Percentiles rank a stretch among this genome's conserved stretches.
These are phyloP conservation scores for Cremastobaeus sp. DNA, from an alignment of 2,888 invertebrate species.

Conservation along the genomic window DNA sequence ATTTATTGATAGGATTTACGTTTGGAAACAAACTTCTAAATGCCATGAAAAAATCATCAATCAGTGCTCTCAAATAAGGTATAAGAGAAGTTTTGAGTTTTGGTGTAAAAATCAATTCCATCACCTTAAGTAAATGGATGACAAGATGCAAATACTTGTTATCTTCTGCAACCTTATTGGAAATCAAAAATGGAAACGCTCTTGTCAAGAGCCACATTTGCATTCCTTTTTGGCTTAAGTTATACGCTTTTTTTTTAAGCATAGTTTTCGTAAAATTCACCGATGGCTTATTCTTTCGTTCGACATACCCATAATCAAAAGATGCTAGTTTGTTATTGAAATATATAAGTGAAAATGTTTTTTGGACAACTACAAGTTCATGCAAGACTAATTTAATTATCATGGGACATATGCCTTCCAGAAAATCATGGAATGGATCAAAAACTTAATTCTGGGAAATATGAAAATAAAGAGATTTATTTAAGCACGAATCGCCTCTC, in stretches of 20 bases:
- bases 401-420: slow-evolving; percentile 54
- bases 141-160: too few relatives aligned
- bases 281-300: slow-evolving; percentile 53
- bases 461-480: slow-evolving; percentile 33
- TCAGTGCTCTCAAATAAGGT: too few relatives aligned
- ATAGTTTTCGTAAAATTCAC: slow-evolving; percentile 40
- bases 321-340: slow-evolving; percentile 46
- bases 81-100: too few relatives aligned
- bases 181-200: slow-evolving; percentile 55
- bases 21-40: too few relatives aligned
- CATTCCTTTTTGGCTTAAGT: slow-evolving; percentile 61
- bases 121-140: too few relatives aligned
- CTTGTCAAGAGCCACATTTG: slow-evolving; percentile 59
- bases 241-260: slow-evolving; percentile 33
- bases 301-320: slow-evolving; percentile 51
- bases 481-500: slow-evolving; percentile 36
- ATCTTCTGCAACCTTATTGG: too few relatives aligned
- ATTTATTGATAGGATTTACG: slow-evolving; percentile 59
- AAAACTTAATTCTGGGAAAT: slow-evolving; percentile 33
- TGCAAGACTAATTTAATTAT: slow-evolving; percentile 49
- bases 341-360: slow-evolving; percentile 16
- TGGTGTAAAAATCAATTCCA: too few relatives aligned
- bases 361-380: slow-evolving; percentile 1
- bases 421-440: slow-evolving; percentile 43
- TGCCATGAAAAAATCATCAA: too few relatives aligned